Percentiles rank a stretch among this genome's conserved stretches.
Conservation (phyloP, 2,113 vertebrate species). For the Gila orcuttii region DNA sequence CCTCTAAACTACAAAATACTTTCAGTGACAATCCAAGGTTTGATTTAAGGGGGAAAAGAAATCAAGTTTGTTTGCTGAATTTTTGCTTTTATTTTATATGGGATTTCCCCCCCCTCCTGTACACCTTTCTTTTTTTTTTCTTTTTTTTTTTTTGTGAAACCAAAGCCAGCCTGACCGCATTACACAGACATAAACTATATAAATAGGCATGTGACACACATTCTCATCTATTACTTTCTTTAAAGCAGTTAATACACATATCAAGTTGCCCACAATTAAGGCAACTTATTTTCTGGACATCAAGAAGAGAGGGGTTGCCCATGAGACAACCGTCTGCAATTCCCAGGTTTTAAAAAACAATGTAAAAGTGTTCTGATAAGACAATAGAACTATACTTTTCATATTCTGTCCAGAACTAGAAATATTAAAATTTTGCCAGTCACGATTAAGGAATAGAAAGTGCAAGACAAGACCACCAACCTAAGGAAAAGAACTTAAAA, state of each 20-base stretch:
- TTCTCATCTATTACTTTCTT: conserved; percentile 63
- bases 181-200: conserved; percentile 67
- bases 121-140: no score
- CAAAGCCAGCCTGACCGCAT: conserved; percentile 62
- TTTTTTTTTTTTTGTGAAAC: conserved; percentile 53
- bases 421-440: conserved; percentile 68
- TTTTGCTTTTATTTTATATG: not conserved
- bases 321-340: conserved; percentile 66
- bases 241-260: conserved; percentile 71
- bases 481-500: conserved; percentile 72
- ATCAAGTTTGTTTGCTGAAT: conserved; percentile 11
- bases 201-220: conserved; percentile 67
- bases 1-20: not conserved
- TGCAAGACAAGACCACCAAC: conserved; percentile 66
- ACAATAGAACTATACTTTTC: conserved; percentile 65
- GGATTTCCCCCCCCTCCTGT: not conserved
- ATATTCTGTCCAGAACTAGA: conserved; percentile 72
- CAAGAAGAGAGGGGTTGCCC: conserved; percentile 61
- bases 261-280: conserved; percentile 62
- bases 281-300: conserved; percentile 73
- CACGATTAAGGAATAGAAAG: conserved; percentile 66
- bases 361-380: conserved; percentile 66
- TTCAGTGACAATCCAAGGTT: not conserved
- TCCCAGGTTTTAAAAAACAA: conserved; percentile 71
- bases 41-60: not conserved